Percentiles rank a stretch among this genome's conserved stretches.
Conservation (phyloP, 2,113 vertebrate species). For the Rana temporaria region DNA sequence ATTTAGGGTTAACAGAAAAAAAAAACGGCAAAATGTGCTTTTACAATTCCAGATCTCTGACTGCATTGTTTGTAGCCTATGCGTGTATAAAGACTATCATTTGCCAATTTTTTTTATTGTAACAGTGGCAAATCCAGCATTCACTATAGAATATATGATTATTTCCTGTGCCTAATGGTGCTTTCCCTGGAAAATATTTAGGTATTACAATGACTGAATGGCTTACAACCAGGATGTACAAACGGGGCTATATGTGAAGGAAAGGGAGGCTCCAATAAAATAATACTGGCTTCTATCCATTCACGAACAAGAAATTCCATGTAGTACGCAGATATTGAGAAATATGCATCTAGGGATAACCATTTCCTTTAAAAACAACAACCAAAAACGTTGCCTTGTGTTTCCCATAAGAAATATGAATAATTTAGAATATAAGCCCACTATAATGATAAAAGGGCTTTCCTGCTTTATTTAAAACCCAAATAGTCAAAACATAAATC, state of each 20-base stretch:
- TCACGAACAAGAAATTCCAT: neutral
- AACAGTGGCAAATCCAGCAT: neutral
- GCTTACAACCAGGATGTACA: neutral
- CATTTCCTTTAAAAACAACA: neutral
- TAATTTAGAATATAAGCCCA: too few species aligned
- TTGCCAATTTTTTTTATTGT: neutral
- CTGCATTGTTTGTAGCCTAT: too few species aligned
- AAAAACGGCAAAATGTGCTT: too few species aligned
- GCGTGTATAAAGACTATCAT: too few species aligned
- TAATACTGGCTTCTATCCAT: neutral
- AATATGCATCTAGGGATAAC: slow-evolving; percentile 1
- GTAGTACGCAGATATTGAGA: neutral
- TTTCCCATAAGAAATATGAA: too few species aligned
- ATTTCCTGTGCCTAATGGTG: neutral
- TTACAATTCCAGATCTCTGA: too few species aligned
- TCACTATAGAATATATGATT: too few species aligned
- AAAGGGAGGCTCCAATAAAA: slow-evolving; percentile 55
- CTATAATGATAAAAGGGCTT: too few species aligned
- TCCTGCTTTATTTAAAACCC: too few species aligned
- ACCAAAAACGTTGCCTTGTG: too few species aligned
- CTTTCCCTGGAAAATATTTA: slow-evolving; percentile 12
- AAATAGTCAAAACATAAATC: too few species aligned
- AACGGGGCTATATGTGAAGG: neutral
- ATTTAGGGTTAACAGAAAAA: too few species aligned
- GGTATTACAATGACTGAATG: neutral